Percentiles rank a stretch among this genome's conserved stretches.
These are phyloP conservation scores for Caenorhabditis plicata DNA, from an alignment of 2,888 invertebrate species.

Conservation along the genomic window DNA sequence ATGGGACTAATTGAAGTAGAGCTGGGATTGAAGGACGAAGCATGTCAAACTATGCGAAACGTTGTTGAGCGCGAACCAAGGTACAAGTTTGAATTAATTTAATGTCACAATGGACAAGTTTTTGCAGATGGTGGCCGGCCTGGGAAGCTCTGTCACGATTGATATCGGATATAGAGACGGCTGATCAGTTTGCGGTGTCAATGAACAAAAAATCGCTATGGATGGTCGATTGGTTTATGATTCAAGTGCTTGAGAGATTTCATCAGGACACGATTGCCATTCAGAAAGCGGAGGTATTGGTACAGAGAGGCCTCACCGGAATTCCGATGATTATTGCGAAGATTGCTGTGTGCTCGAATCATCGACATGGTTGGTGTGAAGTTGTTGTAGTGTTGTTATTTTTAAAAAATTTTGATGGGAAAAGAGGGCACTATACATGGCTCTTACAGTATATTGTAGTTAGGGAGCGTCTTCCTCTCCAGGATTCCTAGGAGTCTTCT, in stretches of 20 bases:
- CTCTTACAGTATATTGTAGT: too few species aligned
- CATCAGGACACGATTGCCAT: conserved; percentile 71
- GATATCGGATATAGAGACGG: conserved; percentile 68
- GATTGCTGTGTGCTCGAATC: conserved; percentile 74
- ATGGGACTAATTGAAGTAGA: conserved; percentile 29
- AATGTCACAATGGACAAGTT: background rate
- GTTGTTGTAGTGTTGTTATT: background rate
- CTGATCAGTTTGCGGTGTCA: conserved; percentile 6
- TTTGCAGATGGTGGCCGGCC: conserved; percentile 82
- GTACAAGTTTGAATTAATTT: background rate
- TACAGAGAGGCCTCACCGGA: conserved; percentile 78
- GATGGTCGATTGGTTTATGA: conserved; percentile 43
- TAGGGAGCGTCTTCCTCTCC: too few species aligned
- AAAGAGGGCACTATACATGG: too few species aligned
- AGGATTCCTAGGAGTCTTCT: too few species aligned
- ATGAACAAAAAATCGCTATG: conserved; percentile 13
- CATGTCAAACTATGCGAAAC: conserved; percentile 15
- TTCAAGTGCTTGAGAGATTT: conserved; percentile 30
- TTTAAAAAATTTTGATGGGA: background rate
- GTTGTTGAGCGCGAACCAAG: conserved; percentile 38
- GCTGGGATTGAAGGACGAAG: conserved; percentile 23
- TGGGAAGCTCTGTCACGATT: conserved; percentile 88
- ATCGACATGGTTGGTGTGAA: conserved; percentile 20
- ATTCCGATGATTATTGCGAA: conserved; percentile 88
- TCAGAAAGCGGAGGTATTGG: conserved; percentile 78